phyloP scores from a whole-genome alignment of 2,797 vertebrate species.

The Mionectes olivaceus region DNA sequence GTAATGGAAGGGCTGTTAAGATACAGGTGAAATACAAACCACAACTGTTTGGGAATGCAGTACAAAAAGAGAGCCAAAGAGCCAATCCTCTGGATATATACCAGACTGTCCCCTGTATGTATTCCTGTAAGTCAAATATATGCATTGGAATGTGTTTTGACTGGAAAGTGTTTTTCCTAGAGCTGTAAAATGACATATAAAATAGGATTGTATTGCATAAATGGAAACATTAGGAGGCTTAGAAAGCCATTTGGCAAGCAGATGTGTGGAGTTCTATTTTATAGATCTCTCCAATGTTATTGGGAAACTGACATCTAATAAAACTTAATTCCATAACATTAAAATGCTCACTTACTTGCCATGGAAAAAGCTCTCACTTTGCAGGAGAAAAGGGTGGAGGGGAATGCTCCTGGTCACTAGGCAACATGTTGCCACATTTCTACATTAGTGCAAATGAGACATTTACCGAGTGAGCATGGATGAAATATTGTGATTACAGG shows the following conservation, averaged over 20 bases:
- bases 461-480: background rate
- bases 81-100: background rate
- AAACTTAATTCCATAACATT: constrained; percentile 35
- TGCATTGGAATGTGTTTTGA: constrained; percentile 18
- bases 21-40: background rate
- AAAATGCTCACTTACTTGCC: constrained; percentile 39
- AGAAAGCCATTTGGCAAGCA: constrained; percentile 54
- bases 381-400: background rate
- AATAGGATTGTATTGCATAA: constrained; percentile 44
- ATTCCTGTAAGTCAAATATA: background rate
- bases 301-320: constrained; percentile 48
- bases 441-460: background rate
- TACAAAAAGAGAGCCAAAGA: background rate
- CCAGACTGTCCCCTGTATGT: background rate
- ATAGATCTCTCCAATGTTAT: constrained; percentile 7
- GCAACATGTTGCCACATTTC: background rate
- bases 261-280: constrained; percentile 17
- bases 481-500: constrained; percentile 9
- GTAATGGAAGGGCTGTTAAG: background rate
- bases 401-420: constrained; percentile 18
- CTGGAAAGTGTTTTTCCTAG: constrained; percentile 32
- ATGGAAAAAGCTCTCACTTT: background rate
- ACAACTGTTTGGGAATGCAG: background rate
- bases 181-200: constrained; percentile 46
- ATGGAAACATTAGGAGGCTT: constrained; percentile 47